Evolutionary conservation across 1,140 invertebrate genomes (phyloP), one percentile per base, ranked within the genome.

Genomic region (Euschistus heros): DNA sequence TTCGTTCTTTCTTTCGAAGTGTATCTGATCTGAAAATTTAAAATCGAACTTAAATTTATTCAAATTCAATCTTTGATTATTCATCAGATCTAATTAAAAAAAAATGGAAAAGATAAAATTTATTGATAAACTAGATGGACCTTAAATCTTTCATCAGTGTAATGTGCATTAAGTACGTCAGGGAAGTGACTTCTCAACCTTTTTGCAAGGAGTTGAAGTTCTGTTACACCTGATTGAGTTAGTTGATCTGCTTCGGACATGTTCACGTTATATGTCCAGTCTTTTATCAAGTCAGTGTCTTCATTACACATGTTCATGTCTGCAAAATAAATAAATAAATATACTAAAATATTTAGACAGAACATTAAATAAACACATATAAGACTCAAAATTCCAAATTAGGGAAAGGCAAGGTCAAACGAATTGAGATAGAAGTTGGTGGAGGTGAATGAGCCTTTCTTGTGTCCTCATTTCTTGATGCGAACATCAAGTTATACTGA

Each of bases 151-250:
- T 63, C 26, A 8, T 67, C 37, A 15, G 55, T 37, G 33, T 66
- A 65, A 1, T 63, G 7, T 5, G 47, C 24, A 3, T 66, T 47
- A 5, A 72, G 66, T 42, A 72, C 22, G 24, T 70, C 63, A 8
- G 71, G 70, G 44, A 72, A 71, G 37, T 67, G 64, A 27, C 62
- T 68, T 37, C 68, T 72, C 0, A 72, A 33, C 24, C 70, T 66
- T 59, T 64, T 68, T 17, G 69, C 71, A 37, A 73, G 50, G 2
- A 68, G 46, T 8, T 65, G 42, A 15, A 71, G 55, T 26, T 73
- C 72, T 18, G 65, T 50, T 20, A 61, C 55, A 13, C 72, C 72
- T 47, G 72, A 68, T 0, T 52, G 44, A 2, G 69, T 67, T 13
- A 73, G 37, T 18, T 50, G 47, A 18, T 67, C 55, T 33, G 66